Evolutionary conservation across 2,113 vertebrate species (phyloP).

Genomic region (Trematomus loennbergii): DNA sequence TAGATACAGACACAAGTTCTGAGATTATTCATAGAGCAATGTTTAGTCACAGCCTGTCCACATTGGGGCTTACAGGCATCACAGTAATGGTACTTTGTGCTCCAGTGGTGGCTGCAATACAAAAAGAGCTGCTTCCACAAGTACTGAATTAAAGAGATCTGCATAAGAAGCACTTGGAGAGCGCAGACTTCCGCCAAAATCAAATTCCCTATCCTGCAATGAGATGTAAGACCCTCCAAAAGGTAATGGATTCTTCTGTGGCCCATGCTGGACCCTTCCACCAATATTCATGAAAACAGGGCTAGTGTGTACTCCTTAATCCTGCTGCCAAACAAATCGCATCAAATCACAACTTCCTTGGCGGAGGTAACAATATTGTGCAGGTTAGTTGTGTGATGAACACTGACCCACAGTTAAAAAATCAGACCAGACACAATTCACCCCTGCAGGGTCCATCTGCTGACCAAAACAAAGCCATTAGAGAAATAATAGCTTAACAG

Average conservation of each 20-base stretch:
- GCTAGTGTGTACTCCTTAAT: too few species aligned
- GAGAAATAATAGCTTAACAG: constrained; percentile 48
- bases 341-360: too few species aligned
- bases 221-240: too few species aligned
- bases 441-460: constrained; percentile 63
- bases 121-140: not conserved
- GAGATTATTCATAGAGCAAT: constrained; percentile 32
- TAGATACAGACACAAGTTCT: constrained; percentile 4
- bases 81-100: constrained; percentile 2
- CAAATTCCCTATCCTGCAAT: too few species aligned
- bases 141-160: too few species aligned
- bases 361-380: not conserved
- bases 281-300: too few species aligned
- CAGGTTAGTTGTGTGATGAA: not conserved
- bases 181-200: too few species aligned
- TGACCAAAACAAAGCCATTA: constrained; percentile 52
- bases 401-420: constrained; percentile 10
- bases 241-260: too few species aligned
- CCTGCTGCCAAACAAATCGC: too few species aligned
- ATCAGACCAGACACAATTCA: constrained; percentile 28
- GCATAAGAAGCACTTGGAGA: too few species aligned
- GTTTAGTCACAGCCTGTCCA: constrained; percentile 21
- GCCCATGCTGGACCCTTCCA: too few species aligned
- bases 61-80: not conserved
- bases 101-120: not conserved